Conservation (phyloP, 2,888 invertebrate species). For the Eupithecia pulchellata region DNA sequence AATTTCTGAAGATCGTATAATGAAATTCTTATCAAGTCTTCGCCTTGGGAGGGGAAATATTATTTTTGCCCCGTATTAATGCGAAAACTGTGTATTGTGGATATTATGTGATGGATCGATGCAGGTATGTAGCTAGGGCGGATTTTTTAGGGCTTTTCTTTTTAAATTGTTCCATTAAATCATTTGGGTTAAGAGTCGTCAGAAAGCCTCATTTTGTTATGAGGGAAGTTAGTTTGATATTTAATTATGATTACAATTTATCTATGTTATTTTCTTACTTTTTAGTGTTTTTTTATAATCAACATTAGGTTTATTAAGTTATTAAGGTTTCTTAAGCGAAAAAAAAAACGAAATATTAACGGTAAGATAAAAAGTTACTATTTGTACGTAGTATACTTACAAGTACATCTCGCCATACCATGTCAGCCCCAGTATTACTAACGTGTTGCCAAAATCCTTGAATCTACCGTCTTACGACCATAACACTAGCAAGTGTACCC, state of each 20-base stretch:
- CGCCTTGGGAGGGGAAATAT: slow-evolving; percentile 56
- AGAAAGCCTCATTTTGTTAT: too few relatives aligned
- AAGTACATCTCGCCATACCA: not conserved
- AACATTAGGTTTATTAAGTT: too few relatives aligned
- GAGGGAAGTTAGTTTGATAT: too few relatives aligned
- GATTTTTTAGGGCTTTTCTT: not conserved
- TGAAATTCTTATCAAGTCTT: slow-evolving; percentile 64
- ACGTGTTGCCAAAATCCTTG: not conserved
- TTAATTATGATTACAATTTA: too few relatives aligned
- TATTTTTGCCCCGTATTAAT: slow-evolving; percentile 68
- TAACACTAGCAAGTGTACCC: not conserved
- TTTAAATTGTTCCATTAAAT: too few relatives aligned
- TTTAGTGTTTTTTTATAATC: too few relatives aligned
- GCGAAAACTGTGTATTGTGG: slow-evolving; percentile 75
- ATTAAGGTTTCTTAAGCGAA: too few relatives aligned
- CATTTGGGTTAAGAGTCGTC: not conserved
- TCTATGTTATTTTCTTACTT: too few relatives aligned
- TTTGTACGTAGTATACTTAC: too few relatives aligned
- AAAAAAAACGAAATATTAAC: too few relatives aligned
- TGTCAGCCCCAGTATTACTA: not conserved
- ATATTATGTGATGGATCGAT: slow-evolving; percentile 60
- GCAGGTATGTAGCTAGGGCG: slow-evolving; percentile 14
- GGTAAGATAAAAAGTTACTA: too few relatives aligned
- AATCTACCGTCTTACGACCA: not conserved
- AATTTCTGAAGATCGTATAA: slow-evolving; percentile 51